These are phyloP conservation scores for Aplysina aerophoba DNA, from an alignment of 37 sponge, comb jelly and placozoan genomes.

Conservation along the genomic window DNA sequence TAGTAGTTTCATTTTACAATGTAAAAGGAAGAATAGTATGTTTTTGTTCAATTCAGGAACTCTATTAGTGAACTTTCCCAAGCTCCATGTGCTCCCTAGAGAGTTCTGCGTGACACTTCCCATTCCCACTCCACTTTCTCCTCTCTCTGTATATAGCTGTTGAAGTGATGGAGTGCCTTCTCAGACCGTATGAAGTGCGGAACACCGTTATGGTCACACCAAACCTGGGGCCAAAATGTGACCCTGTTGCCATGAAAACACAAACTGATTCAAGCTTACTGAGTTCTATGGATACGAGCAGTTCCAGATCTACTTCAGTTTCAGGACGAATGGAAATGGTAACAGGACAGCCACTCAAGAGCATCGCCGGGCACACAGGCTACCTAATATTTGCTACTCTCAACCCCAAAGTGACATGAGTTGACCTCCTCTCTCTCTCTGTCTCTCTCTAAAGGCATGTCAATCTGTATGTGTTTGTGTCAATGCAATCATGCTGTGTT, in stretches of 20 bases:
- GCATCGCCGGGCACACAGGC: constrained; percentile 91
- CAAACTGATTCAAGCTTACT: background rate
- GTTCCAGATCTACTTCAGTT: constrained; percentile 9
- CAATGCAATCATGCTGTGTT: too few species aligned
- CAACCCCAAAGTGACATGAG: constrained; percentile 3
- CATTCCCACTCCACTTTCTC: too few species aligned
- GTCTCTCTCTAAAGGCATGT: too few species aligned
- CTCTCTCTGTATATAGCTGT: constrained; percentile 44
- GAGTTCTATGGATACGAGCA: background rate
- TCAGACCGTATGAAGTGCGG: constrained; percentile 67
- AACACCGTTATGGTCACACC: constrained; percentile 38
- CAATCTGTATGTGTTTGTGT: too few species aligned
- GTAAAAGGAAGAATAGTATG: too few species aligned
- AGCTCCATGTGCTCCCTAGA: too few species aligned
- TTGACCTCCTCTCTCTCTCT: too few species aligned
- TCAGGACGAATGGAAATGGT: constrained; percentile 37
- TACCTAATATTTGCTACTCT: constrained; percentile 90
- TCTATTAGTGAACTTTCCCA: too few species aligned
- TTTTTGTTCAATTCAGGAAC: too few species aligned
- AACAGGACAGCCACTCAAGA: constrained; percentile 70
- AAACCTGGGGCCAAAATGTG: constrained; percentile 42
- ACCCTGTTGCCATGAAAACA: too few species aligned
- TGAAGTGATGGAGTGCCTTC: constrained; percentile 79
- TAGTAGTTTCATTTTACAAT: too few species aligned
- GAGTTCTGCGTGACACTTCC: too few species aligned